phyloP scores from a whole-genome alignment of 1,140 invertebrate species.

The Drosophila carrolli region DNA sequence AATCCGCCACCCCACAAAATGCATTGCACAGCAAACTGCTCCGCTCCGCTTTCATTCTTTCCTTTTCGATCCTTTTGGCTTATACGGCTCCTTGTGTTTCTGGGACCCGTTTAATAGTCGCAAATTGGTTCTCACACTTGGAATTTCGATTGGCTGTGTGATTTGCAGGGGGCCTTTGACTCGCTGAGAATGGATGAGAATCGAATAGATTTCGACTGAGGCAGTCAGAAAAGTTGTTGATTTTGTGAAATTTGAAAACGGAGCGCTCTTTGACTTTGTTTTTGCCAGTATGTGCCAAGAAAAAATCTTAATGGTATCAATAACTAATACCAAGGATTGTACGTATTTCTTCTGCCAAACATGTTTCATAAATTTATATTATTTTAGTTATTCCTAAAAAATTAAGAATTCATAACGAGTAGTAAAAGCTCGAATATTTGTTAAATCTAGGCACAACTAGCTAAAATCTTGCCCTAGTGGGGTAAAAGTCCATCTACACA shows the following conservation, averaged over 20 bases:
- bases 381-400: no score
- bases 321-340: no score
- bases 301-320: background rate
- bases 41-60: slow-evolving; percentile 36
- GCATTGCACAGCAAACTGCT: slow-evolving; percentile 39
- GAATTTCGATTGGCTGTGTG: slow-evolving; percentile 61
- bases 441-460: background rate
- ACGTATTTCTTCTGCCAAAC: no score
- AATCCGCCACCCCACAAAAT: slow-evolving; percentile 45
- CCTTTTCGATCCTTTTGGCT: slow-evolving; percentile 27
- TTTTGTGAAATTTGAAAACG: background rate
- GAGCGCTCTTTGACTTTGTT: background rate
- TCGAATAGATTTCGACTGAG: slow-evolving; percentile 17
- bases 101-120: slow-evolving; percentile 76
- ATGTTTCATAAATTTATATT: no score
- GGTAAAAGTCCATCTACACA: background rate
- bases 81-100: slow-evolving; percentile 53
- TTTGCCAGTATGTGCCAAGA: background rate
- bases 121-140: slow-evolving; percentile 76
- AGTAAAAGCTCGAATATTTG: no score
- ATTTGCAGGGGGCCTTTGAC: slow-evolving; percentile 44
- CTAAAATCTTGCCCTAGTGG: background rate
- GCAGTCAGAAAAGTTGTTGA: slow-evolving; percentile 6
- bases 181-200: slow-evolving; percentile 37
- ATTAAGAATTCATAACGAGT: no score